A percentile compares a stretch with the other conserved stretches of the same genome.
Conservation (phyloP, 2,888 invertebrate genomes). For the Lithophane semibrunnea region DNA sequence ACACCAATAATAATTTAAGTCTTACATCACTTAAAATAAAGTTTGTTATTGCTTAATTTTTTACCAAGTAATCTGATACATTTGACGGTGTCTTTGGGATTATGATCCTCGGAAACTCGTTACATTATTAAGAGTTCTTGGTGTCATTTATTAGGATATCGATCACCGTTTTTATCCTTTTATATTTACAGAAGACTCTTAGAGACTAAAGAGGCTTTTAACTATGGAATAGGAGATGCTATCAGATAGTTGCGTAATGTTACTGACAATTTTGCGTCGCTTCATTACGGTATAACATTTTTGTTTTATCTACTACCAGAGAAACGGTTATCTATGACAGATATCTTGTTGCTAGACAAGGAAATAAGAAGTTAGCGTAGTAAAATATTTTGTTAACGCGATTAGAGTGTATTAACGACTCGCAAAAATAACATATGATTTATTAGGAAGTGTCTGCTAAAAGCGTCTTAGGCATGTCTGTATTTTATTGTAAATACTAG, state of each 20-base stretch:
- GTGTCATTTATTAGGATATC: conserved; percentile 44
- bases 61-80: conserved; percentile 57
- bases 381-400: conserved; percentile 25
- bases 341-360: neutral
- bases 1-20: conserved; percentile 6
- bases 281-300: neutral
- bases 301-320: neutral
- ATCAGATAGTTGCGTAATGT: neutral
- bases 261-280: neutral
- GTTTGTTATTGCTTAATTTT: conserved; percentile 42
- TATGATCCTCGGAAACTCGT: conserved; percentile 60
- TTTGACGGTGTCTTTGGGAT: conserved; percentile 60
- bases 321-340: neutral
- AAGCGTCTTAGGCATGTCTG: neutral
- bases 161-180: conserved; percentile 13
- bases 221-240: neutral
- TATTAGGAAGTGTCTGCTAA: conserved; percentile 52
- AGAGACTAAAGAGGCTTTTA: neutral
- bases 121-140: conserved; percentile 56
- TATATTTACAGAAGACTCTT: neutral
- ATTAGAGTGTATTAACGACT: conserved; percentile 29
- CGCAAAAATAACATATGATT: conserved; percentile 23
- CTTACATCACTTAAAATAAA: conserved; percentile 28
- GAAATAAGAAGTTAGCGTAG: neutral
- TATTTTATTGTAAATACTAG: neutral